Base-by-base conservation (phyloP, 2,797 vertebrate species). In the Galago senegalensis region DNA sequence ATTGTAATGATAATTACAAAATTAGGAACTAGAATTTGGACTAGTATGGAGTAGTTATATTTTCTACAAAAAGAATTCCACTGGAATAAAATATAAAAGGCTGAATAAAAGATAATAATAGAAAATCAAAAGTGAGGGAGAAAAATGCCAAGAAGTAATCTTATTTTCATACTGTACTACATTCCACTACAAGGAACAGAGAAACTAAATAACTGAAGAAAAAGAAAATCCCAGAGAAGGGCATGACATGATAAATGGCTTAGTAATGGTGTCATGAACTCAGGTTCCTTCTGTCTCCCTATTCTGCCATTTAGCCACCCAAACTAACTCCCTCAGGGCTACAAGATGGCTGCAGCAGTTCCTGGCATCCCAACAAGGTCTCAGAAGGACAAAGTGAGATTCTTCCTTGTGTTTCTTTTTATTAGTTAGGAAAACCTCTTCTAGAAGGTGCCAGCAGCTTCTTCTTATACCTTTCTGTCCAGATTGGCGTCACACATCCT, bases 1-100 rank as follows among this genome's bases (percentile, higher is more conserved):
- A 86, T 85, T 84, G 84, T 76, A 89, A 77, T 49, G 53, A 88
- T 96, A 91, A 96, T 96, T 92, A 89, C 72, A 89, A 95, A 93
- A 93, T 93, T 82, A 94, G 58, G 77, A 89, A 95, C 93, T 85
- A 77, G 65, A 96, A 94, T 70, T 75, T 93, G 34, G 56, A 86
- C 73, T 87, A 89, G 82, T 85, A 89, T n/a, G 94, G 94, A 87
- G 3, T 79, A 84, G 83, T 82, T 93, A 85, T 37, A 75, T 82
- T 91, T 97, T 85, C 80, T 89, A 63, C 81, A 60, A 93, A 96
- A 93, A 92, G 31, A 94, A 92, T 86, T 96, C 23, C 77, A 60
- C 31, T 72, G 31, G 37, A 80, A 90, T 89, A 81, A 96, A 96
- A 91, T 89, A 88, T 5, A 34, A 72, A 89, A 83, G 14, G 29